These are phyloP conservation scores for Cyanocitta stelleri DNA, from an alignment of 2,113 vertebrate species.

Conservation along the genomic window DNA sequence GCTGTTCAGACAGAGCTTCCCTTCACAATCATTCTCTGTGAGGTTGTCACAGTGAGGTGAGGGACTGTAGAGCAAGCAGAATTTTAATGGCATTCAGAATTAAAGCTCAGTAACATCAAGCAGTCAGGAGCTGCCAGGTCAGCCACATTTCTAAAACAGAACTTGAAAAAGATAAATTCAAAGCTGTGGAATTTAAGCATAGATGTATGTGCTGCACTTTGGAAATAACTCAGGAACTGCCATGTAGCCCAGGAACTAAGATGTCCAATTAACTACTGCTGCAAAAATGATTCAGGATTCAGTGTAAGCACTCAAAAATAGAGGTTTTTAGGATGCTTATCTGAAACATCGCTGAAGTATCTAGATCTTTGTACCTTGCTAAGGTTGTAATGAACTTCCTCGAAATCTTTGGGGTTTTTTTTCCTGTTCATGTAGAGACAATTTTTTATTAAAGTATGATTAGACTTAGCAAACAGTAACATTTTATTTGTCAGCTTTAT, in stretches of 20 bases:
- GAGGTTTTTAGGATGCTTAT: background rate
- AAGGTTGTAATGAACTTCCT: background rate
- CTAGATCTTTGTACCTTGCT: background rate
- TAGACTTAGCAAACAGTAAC: background rate
- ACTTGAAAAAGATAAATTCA: constrained; percentile 54
- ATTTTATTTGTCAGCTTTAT: background rate
- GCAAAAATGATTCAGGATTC: background rate
- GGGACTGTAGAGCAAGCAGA: constrained; percentile 1
- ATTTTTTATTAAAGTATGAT: background rate
- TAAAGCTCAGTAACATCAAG: constrained; percentile 48
- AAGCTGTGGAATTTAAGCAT: constrained; percentile 28
- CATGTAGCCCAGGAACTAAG: background rate
- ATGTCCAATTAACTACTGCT: constrained; percentile 5
- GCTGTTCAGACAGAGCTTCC: background rate
- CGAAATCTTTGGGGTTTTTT: background rate
- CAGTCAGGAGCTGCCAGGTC: constrained; percentile 43
- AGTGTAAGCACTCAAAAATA: background rate
- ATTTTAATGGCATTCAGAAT: constrained; percentile 57
- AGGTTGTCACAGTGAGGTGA: background rate
- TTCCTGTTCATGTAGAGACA: background rate
- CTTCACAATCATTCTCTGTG: background rate
- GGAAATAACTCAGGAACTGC: background rate
- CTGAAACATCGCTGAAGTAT: background rate
- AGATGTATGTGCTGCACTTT: constrained; percentile 2
- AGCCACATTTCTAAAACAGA: constrained; percentile 34